These are phyloP conservation scores for Manduca sexta DNA, from an alignment of 1,140 invertebrate genomes.

Conservation along the genomic window DNA sequence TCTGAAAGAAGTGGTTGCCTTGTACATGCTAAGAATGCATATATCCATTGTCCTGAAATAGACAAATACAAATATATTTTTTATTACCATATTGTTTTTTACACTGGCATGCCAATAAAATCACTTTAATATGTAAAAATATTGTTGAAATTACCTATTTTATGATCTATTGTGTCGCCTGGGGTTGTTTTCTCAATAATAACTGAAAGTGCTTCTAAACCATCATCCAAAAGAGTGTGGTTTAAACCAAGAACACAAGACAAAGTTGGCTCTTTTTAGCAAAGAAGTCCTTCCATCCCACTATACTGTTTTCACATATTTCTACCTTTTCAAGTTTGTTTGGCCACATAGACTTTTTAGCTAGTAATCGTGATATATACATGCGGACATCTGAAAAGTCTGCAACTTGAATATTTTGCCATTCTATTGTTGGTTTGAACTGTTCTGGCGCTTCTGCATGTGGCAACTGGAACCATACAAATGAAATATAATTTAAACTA, in stretches of 20 bases:
- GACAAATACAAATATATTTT: too few species aligned
- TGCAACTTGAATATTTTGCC: constrained; percentile 64
- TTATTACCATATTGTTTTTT: too few species aligned
- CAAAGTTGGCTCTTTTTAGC: constrained; percentile 41
- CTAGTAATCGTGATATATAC: constrained; percentile 40
- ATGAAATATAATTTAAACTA: background rate
- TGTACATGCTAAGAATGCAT: constrained; percentile 49
- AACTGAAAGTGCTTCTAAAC: constrained; percentile 41
- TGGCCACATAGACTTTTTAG: constrained; percentile 34
- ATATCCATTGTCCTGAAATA: constrained; percentile 59
- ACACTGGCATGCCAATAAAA: too few species aligned
- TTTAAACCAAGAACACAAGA: constrained; percentile 41
- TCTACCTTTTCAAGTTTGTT: constrained; percentile 23
- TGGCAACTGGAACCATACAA: constrained; percentile 26
- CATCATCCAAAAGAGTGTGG: constrained; percentile 32
- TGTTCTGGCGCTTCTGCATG: constrained; percentile 37
- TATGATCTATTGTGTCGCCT: constrained; percentile 44
- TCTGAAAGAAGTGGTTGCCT: constrained; percentile 50
- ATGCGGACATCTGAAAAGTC: constrained; percentile 55
- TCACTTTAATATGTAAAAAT: too few species aligned
- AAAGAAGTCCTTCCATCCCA: constrained; percentile 47
- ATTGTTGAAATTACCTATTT: constrained; percentile 36
- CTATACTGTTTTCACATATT: constrained; percentile 23
- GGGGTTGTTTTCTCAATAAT: constrained; percentile 34
- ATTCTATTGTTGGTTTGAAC: constrained; percentile 60